Evolutionary conservation across 2,888 invertebrate genomes (phyloP), one percentile per base, ranked within the genome.

Genomic region (Rugalucina vietnamica): DNA sequence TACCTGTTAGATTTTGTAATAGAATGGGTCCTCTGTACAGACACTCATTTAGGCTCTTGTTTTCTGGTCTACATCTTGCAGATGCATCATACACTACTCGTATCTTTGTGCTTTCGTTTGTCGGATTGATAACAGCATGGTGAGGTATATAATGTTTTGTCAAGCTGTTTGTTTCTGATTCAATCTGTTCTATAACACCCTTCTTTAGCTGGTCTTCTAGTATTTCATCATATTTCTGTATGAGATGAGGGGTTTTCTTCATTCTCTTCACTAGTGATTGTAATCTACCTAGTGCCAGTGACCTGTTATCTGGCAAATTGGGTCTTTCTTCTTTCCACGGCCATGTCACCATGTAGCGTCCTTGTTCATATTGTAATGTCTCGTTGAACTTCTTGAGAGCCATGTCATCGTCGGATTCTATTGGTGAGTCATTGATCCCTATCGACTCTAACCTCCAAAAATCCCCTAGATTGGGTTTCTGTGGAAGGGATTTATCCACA

Each of bases 31-130:
- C 84, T 43, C 73, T 77, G 32, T 65, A 37, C 50, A 84, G 76
- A 50, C 83, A 83, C 18, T 83, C 83, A 75, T 83, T 83, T 18
- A 81, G 72, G 36, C 84, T 84, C 0, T 57, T 57, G 72, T 74
- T 54, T 5, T 70, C 49, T 36, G 49, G 32, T 8, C 21, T 70
- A 4, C 21, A 10, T 69, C 79, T 80, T 21, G 79, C 72, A 5
- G 79, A 79, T 18, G 79, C 79, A 73, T 79, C 57, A 54, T 54
- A 71, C 1, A 79, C 79, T 24, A 79, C 65, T 36, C 79, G 29
- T 0, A 79, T n/a, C 32, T 79, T 79, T 36, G 79, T 79, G 1
- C 39, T 79, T 3, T 57, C 72, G 24, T 60, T 79, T 27, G 54
- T 32, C 3, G 74, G 78, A 21, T 27, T 82, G 18, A 82, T 50